phyloP scores from a whole-genome alignment of 92 coral and sea anemone species.

The Meandrina meandrites region DNA sequence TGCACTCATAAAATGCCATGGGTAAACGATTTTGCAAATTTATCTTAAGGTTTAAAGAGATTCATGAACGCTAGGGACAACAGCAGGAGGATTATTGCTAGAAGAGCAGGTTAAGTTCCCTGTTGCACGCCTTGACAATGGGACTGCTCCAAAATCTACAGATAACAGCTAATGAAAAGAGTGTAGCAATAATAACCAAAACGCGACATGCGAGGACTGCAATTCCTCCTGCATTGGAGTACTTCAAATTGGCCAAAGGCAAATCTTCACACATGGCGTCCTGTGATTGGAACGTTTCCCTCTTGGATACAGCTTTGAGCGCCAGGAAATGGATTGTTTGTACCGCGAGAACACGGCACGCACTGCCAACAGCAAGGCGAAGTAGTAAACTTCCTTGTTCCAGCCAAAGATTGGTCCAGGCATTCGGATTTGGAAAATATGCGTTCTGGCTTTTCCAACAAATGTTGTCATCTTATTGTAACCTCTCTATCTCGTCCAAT shows the following conservation, averaged over 20 bases:
- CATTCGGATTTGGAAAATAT: background rate
- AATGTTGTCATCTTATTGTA: no score
- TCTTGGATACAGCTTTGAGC: constrained; percentile 15
- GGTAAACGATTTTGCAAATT: constrained; percentile 21
- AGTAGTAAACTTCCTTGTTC: constrained; percentile 14
- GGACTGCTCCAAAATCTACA: constrained; percentile 15
- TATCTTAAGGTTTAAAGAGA: constrained; percentile 18
- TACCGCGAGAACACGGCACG: constrained; percentile 18
- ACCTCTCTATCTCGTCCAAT: background rate
- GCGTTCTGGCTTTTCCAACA: background rate
- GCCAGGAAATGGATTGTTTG: constrained; percentile 15
- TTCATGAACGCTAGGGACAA: background rate
- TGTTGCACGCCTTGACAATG: constrained; percentile 30
- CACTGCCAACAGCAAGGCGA: constrained; percentile 48
- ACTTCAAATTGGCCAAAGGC: constrained; percentile 16
- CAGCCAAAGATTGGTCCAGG: constrained; percentile 17
- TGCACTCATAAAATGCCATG: constrained; percentile 27
- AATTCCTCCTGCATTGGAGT: background rate
- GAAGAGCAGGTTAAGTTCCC: constrained; percentile 27
- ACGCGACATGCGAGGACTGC: background rate
- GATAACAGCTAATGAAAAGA: background rate
- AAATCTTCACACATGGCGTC: constrained; percentile 18
- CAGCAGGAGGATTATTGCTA: background rate
- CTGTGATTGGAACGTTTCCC: constrained; percentile 9
- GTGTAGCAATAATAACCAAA: background rate